phyloP scores from a whole-genome alignment of 2,797 vertebrate species.

The Gouania willdenowi region DNA sequence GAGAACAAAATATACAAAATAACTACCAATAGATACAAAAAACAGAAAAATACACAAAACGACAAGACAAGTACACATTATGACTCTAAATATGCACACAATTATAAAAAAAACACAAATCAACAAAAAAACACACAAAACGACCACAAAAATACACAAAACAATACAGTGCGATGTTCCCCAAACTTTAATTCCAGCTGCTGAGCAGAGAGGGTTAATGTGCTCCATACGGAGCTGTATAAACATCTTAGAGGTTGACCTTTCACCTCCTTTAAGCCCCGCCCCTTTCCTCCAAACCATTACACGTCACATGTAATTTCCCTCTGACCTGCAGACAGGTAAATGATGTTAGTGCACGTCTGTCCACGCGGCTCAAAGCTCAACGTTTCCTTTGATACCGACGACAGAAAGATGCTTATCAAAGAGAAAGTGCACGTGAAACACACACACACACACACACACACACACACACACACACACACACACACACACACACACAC shows the following conservation, averaged over 20 bases:
- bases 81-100: no score
- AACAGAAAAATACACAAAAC: no score
- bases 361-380: constrained; percentile 1
- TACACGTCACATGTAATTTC: constrained; percentile 33
- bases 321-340: constrained; percentile 30
- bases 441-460: constrained; percentile 6
- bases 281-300: constrained; percentile 35
- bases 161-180: no score
- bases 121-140: no score
- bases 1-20: no score
- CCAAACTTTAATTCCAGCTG: no score
- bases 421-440: constrained; percentile 4
- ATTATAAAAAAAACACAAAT: background rate
- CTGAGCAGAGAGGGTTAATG: constrained; percentile 38
- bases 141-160: no score
- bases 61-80: no score
- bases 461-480: background rate
- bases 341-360: constrained; percentile 12
- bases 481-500: background rate
- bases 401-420: background rate
- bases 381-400: constrained; percentile 12
- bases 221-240: constrained; percentile 35
- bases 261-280: constrained; percentile 44
- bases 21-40: no score
- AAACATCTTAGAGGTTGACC: constrained; percentile 72